Percentiles rank a stretch among this genome's conserved stretches.
phyloP scores from a whole-genome alignment of 1,140 invertebrate species.

The Gerris buenoi region DNA sequence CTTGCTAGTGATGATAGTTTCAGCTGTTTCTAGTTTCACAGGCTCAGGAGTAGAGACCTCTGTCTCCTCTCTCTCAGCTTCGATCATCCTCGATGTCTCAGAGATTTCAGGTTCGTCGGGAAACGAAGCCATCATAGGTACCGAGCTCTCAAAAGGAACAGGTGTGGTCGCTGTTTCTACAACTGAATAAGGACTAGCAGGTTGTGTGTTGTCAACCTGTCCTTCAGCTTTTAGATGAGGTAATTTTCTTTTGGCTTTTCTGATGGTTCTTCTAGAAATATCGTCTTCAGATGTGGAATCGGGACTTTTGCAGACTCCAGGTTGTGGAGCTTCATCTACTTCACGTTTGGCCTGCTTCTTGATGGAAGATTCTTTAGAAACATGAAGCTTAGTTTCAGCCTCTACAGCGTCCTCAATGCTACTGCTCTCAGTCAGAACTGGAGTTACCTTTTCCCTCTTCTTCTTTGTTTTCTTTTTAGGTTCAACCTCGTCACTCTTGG shows the following conservation, averaged over 20 bases:
- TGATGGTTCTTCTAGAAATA: neutral
- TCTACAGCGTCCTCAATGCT: neutral
- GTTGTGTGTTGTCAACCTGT: neutral
- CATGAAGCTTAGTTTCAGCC: neutral
- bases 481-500: neutral
- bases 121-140: neutral
- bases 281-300: neutral
- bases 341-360: neutral
- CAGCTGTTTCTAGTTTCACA: no score
- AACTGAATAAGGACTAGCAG: neutral
- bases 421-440: neutral
- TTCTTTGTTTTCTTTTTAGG: neutral
- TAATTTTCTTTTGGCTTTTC: neutral
- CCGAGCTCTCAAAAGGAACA: neutral
- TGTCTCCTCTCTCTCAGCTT: neutral
- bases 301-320: neutral
- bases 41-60: no score
- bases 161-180: neutral
- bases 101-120: neutral
- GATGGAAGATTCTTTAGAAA: no score
- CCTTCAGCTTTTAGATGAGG: neutral
- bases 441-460: neutral
- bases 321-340: neutral
- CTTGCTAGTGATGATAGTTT: neutral
- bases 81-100: neutral